Base-by-base conservation (phyloP, 2,888 invertebrate genomes). In the Notodonta ziczac region DNA sequence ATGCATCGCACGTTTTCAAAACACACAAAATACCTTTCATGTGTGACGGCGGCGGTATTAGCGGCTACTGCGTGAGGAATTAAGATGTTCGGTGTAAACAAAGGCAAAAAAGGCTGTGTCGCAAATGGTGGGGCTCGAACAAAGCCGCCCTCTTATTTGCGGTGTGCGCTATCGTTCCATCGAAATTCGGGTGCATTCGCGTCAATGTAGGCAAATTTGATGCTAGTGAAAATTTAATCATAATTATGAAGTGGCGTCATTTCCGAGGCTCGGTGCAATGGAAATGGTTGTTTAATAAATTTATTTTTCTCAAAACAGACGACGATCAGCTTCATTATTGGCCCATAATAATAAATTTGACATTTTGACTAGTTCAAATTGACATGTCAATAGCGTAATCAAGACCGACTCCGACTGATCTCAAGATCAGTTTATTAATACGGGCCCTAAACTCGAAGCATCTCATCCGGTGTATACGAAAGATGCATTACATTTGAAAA, bases 81-180 rank as follows among this genome's bases (percentile, higher is more conserved):
- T 90, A 91, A 87, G 84, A 89, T 77, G 82, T 82, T 80, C 76
- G 77, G 80, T 83, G 83, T 80, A 82, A 86, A 79, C 73, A 76
- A 78, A 81, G 72, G 72, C 79, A 77, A 81, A 82, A 85, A 84
- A 87, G 86, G 82, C 84, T 82, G 85, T 82, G 80, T 84, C 76
- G 86, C 80, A 83, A 80, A 82, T 83, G 83, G 80, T 70, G 81
- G 83, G 82, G 84, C 69, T 79, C 69, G 79, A 78, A 85, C 83
- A 84, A 83, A 83, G 77, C 52, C 76, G 76, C 88, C 88, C 90
- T 86, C 86, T 83, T 91, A 86, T 92, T 91, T 91, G 90, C 85
- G 89, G 89, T 83, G 85, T 82, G 84, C 83, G 85, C 89, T 88
- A 88, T 88, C 88, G 85, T 81, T 82, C 81, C 73, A 84, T 84